phyloP scores from a whole-genome alignment of 2,797 vertebrate species.

The Cheirogaleus major region DNA sequence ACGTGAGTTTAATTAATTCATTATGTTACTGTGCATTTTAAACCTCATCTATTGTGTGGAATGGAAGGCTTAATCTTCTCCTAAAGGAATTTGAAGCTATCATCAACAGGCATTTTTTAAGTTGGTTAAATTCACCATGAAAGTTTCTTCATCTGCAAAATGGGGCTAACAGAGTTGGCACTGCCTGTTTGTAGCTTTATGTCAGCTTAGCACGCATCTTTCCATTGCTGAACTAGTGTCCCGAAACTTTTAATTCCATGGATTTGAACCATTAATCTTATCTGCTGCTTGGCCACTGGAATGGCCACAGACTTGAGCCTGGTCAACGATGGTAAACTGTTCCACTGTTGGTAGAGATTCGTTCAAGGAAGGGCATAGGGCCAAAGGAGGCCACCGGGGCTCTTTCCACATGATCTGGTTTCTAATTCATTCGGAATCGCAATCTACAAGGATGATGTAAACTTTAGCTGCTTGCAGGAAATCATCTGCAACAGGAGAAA shows the following conservation, averaged over 20 bases:
- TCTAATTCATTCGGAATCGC: background rate
- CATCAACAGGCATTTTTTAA: background rate
- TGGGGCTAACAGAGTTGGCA: background rate
- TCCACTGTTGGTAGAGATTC: background rate
- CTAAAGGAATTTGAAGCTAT: background rate
- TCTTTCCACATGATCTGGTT: background rate
- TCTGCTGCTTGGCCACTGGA: background rate
- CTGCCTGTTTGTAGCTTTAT: background rate
- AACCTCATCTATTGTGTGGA: background rate
- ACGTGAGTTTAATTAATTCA: background rate
- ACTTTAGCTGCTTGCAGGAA: background rate
- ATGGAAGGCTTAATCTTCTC: background rate
- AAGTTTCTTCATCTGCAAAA: background rate
- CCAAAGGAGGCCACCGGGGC: background rate
- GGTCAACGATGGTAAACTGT: background rate
- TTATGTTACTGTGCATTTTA: background rate
- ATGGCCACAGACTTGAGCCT: background rate
- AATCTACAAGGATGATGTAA: background rate
- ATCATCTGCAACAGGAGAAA: background rate
- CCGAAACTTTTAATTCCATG: background rate
- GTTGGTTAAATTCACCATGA: background rate
- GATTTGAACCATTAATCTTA: background rate
- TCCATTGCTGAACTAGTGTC: background rate
- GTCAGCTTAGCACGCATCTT: background rate
- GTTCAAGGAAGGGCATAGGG: background rate